Percentiles rank a stretch among this genome's conserved stretches.
Evolutionary conservation across 1,140 invertebrate genomes (phyloP).

Genomic region (Campoletis sonorensis): DNA sequence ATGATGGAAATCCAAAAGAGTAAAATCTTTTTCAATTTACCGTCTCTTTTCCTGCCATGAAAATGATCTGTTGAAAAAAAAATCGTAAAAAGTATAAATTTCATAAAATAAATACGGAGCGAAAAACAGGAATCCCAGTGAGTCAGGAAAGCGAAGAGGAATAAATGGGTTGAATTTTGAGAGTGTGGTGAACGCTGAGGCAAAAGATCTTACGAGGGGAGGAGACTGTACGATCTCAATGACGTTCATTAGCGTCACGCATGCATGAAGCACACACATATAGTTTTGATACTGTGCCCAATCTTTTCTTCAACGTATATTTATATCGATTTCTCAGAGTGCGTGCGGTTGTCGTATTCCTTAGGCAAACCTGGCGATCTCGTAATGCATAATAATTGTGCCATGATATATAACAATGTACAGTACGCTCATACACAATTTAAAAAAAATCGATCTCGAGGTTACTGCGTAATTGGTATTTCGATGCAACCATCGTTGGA

Average conservation of each 20-base stretch:
- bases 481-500: neutral
- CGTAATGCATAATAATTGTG: slow-evolving; percentile 8
- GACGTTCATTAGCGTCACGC: slow-evolving; percentile 52
- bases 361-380: neutral
- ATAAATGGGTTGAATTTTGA: neutral
- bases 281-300: neutral
- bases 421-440: neutral
- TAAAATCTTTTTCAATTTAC: no score
- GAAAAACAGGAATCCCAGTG: neutral
- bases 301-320: neutral
- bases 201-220: slow-evolving; percentile 18
- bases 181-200: neutral
- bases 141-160: neutral
- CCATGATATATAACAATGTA: neutral
- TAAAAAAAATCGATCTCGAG: neutral
- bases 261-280: slow-evolving; percentile 15
- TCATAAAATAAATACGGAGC: neutral
- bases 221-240: slow-evolving; percentile 38
- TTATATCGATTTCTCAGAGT: neutral
- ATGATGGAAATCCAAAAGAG: no score
- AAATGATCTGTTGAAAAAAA: neutral
- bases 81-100: neutral
- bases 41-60: no score
- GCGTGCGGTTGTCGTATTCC: slow-evolving; percentile 9
- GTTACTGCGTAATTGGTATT: neutral